These are phyloP conservation scores for Diabrotica undecimpunctata DNA, from an alignment of 1,140 invertebrate genomes.

Conservation along the genomic window DNA sequence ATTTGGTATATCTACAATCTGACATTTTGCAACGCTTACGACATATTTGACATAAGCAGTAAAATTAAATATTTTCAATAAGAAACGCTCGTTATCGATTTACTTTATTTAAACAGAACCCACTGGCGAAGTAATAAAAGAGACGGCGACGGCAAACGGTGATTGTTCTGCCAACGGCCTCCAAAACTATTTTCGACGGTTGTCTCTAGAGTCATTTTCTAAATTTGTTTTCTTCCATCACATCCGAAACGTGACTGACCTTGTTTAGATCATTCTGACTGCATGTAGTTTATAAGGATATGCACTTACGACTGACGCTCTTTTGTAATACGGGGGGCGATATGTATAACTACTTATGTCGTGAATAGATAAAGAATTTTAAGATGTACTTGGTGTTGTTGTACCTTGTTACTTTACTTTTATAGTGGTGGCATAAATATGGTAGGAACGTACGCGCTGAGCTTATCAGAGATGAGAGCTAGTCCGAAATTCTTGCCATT, in stretches of 20 bases:
- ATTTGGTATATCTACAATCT: too few relatives aligned
- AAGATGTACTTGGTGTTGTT: too few relatives aligned
- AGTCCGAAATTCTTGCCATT: too few relatives aligned
- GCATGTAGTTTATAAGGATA: slow-evolving; percentile 1
- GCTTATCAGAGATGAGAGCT: too few relatives aligned
- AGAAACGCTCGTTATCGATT: too few relatives aligned
- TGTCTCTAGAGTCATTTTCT: background rate
- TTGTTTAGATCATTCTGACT: slow-evolving; percentile 12
- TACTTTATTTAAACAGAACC: too few relatives aligned
- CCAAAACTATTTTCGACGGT: background rate
- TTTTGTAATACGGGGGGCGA: slow-evolving; percentile 7
- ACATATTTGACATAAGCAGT: too few relatives aligned
- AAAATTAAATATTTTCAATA: too few relatives aligned
- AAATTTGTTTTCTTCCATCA: slow-evolving; percentile 4
- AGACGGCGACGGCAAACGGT: background rate
- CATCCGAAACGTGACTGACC: slow-evolving; percentile 13
- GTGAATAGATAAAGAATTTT: background rate
- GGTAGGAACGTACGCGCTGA: too few relatives aligned
- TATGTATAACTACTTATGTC: background rate
- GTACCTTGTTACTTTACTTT: too few relatives aligned
- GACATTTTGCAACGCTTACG: too few relatives aligned
- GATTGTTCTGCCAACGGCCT: background rate
- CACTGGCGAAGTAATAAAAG: background rate
- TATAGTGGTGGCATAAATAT: too few relatives aligned
- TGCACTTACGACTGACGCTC: slow-evolving; percentile 7